Base-by-base conservation (phyloP, 2,888 invertebrate genomes). In the Phyllotreta cruciferae region DNA sequence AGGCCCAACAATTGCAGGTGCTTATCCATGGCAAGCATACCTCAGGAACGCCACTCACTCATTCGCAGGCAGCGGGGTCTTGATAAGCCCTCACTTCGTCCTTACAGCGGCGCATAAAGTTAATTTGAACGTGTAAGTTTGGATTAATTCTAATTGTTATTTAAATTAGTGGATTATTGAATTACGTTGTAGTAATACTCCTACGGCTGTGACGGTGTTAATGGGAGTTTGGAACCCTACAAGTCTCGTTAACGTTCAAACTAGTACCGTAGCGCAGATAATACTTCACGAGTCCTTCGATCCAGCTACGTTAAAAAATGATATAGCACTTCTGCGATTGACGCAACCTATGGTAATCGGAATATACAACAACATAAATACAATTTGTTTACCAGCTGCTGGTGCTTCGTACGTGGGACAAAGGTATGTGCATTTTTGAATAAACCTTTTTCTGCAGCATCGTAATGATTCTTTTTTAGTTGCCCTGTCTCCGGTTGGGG, bases 281-380 rank as follows among this genome's bases (percentile, higher is more conserved):
- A 57, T 63, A 7, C 55, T 77, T 6, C 87, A 89, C 72, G 85
- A 91, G 0, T 84, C 85, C 10, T 96, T 87, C 78, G 89, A 90
- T 75, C 80, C 87, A 0, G 8, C 11, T 52, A 93, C 91, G 67
- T 83, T 95, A 49, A 88, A 89, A 70, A 92, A 92, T 76, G 93
- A 95, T 77, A 85, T 96, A 41, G 94, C 94, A 1, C 84, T 96
- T 0, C 78, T 96, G 35, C 85, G 88, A 63, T 80, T 96, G 10
- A 82, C 85, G 69, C 74, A 83, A 0, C 75, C 87, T 0, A 86
- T 89, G 10, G 83, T 85, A 0, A 84, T 86, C 0, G 69, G 72
- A 8, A 80, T 85, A 7, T 83, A 82, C 1, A 78, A 83, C 1
- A 87, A 86, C 0, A 85, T 90, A 13, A 73, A 71, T 11, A 60